These are phyloP conservation scores for Ascidia mentula DNA, from an alignment of 23 tunicate genomes.

Conservation along the genomic window DNA sequence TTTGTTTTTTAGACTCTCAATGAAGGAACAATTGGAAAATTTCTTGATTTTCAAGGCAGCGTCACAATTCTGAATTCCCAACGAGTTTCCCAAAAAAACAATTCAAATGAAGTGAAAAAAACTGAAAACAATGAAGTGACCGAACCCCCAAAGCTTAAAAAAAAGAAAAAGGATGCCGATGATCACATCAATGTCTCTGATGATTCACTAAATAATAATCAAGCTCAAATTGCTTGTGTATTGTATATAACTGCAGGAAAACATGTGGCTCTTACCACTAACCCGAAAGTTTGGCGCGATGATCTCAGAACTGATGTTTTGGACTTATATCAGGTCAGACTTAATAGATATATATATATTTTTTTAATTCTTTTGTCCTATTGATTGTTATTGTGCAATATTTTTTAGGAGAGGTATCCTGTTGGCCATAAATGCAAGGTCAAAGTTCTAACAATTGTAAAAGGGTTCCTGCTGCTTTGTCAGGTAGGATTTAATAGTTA, in stretches of 20 bases:
- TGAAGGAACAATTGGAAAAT: conserved; percentile 29
- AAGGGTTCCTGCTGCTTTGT: conserved; percentile 13
- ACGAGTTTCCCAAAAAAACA: not conserved
- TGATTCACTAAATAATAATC: no score
- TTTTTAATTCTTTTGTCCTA: not conserved
- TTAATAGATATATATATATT: not conserved
- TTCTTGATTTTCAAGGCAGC: conserved; percentile 39
- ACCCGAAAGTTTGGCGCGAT: conserved; percentile 21
- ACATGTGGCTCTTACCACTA: conserved; percentile 16
- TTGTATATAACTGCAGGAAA: conserved; percentile 13
- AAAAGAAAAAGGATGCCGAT: not conserved
- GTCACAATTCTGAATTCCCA: not conserved
- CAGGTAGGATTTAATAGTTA: not conserved
- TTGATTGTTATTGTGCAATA: not conserved
- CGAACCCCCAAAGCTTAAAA: not conserved
- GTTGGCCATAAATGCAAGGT: conserved; percentile 10
- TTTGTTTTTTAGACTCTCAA: not conserved
- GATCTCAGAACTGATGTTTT: not conserved
- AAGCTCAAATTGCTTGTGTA: conserved; percentile 18
- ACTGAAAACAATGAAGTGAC: not conserved
- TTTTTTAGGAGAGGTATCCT: conserved; percentile 11
- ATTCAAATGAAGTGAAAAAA: not conserved
- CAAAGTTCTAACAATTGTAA: not conserved
- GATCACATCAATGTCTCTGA: not conserved
- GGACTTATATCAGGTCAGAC: not conserved